Evolutionary conservation across 2,797 vertebrate species (phyloP).

Genomic region (Danio kyathit): DNA sequence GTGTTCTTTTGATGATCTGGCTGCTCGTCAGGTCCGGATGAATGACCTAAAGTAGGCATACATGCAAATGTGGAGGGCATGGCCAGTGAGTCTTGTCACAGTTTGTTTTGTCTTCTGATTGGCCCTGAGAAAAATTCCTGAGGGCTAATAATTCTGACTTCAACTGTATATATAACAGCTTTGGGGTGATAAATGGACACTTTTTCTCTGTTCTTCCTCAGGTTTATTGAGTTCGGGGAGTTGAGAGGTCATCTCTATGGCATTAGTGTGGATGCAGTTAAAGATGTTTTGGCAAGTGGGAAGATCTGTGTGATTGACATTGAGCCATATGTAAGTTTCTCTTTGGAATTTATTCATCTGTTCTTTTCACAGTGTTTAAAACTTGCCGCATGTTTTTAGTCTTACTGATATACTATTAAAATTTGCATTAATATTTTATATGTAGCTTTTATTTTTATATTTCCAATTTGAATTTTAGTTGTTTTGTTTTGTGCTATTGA

Average conservation of each 20-base stretch:
- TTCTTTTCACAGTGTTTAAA: background rate
- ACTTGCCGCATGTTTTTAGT: too few species aligned
- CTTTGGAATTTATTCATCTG: background rate
- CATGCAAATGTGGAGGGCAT: too few species aligned
- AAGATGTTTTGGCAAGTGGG: constrained; percentile 81
- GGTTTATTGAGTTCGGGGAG: constrained; percentile 93
- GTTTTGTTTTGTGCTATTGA: too few species aligned
- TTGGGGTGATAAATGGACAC: background rate
- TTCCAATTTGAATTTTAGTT: background rate
- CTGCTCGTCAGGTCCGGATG: too few species aligned
- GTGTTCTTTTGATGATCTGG: too few species aligned
- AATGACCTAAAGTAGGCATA: too few species aligned
- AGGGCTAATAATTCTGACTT: too few species aligned
- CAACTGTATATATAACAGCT: background rate
- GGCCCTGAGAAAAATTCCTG: too few species aligned
- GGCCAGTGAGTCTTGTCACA: too few species aligned
- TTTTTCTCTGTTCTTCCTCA: constrained; percentile 60
- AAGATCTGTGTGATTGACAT: constrained; percentile 93
- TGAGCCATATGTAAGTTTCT: constrained; percentile 85
- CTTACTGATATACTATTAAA: background rate
- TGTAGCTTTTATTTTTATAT: background rate
- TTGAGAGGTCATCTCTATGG: constrained; percentile 91
- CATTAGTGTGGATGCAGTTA: constrained; percentile 87
- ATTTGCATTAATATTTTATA: background rate
- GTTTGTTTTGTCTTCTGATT: too few species aligned